Conservation (phyloP, 1,140 invertebrate genomes). For the Lethrus apterus region DNA sequence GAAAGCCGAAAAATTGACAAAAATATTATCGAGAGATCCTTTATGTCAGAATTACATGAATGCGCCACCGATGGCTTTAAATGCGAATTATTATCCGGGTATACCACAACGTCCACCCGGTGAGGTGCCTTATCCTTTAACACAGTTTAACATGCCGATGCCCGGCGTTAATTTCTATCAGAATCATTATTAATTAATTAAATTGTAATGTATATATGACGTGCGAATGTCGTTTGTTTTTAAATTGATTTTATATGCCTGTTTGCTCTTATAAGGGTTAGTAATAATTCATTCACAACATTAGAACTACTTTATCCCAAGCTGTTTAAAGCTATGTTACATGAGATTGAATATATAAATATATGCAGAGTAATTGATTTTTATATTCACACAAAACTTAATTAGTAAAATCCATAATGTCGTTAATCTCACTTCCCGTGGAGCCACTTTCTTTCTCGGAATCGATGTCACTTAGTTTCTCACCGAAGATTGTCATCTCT, state of each 20-base stretch:
- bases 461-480: conserved; percentile 9
- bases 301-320: too few species aligned
- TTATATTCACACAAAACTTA: too few species aligned
- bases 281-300: too few species aligned
- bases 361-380: too few species aligned
- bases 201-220: too few species aligned
- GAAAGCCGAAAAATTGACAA: conserved; percentile 80
- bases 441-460: conserved; percentile 4
- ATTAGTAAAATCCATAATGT: conserved; percentile 19
- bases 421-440: conserved; percentile 13
- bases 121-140: conserved; percentile 48
- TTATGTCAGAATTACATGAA: conserved; percentile 36
- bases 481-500: conserved; percentile 13
- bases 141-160: conserved; percentile 53
- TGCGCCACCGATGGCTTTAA: conserved; percentile 33
- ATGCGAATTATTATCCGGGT: conserved; percentile 39
- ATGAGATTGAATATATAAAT: too few species aligned
- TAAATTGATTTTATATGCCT: too few species aligned
- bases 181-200: conserved; percentile 35
- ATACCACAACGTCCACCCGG: conserved; percentile 27
- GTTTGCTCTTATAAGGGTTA: too few species aligned
- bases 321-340: too few species aligned
- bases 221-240: too few species aligned
- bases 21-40: conserved; percentile 54
- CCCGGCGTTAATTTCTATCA: conserved; percentile 42